phyloP scores from a whole-genome alignment of 1,140 invertebrate genomes.

The Oryzaephilus surinamensis region DNA sequence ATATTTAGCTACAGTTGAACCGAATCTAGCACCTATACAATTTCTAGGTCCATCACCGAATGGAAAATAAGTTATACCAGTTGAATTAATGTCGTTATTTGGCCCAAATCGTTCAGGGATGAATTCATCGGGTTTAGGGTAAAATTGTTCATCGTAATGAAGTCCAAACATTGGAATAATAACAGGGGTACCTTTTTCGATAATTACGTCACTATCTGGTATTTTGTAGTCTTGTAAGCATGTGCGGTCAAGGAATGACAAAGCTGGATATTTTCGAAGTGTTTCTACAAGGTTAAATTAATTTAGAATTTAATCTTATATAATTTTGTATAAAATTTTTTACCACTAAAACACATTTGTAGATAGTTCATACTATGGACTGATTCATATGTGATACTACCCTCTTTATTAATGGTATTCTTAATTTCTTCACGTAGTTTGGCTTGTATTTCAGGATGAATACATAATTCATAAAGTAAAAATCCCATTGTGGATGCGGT shows the following conservation, averaged over 20 bases:
- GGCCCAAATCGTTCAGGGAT: conserved; percentile 41
- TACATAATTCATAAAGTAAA: conserved; percentile 52
- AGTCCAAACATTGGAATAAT: conserved; percentile 37
- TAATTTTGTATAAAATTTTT: too few species aligned
- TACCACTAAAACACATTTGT: conserved; percentile 37
- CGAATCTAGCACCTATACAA: too few species aligned
- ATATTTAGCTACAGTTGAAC: too few species aligned
- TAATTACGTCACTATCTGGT: too few species aligned
- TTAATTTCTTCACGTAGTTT: conserved; percentile 34
- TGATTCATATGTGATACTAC: conserved; percentile 30
- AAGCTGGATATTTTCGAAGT: conserved; percentile 40
- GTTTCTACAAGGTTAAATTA: conserved; percentile 45
- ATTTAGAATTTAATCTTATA: too few species aligned
- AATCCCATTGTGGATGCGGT: conserved; percentile 56
- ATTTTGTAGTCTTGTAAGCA: too few species aligned
- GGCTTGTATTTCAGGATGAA: conserved; percentile 36
- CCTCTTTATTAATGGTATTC: conserved; percentile 18
- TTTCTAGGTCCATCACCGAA: too few species aligned
- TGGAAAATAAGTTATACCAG: too few species aligned
- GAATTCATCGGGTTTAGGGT: too few species aligned
- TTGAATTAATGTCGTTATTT: conserved; percentile 13
- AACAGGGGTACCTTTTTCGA: conserved; percentile 28
- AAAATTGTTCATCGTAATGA: conserved; percentile 31
- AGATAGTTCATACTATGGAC: conserved; percentile 35
- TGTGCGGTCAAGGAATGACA: conserved; percentile 35